These are phyloP conservation scores for Plemyria rubiginata DNA, from an alignment of 2,888 invertebrate genomes.

Conservation along the genomic window DNA sequence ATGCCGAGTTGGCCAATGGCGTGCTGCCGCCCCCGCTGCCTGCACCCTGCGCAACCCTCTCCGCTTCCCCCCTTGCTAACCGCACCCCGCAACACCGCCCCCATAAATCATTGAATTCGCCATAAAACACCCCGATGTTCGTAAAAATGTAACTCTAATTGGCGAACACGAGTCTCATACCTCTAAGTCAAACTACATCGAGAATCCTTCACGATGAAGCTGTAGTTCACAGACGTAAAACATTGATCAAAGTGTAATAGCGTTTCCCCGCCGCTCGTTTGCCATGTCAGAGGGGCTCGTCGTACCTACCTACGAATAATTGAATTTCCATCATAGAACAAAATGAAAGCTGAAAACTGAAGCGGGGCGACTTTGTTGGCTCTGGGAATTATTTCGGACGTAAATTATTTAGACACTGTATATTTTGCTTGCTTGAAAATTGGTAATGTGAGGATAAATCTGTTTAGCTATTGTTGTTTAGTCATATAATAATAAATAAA, in stretches of 20 bases:
- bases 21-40: constrained; percentile 73
- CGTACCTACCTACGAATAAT: constrained; percentile 68
- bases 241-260: constrained; percentile 77
- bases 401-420: constrained; percentile 79
- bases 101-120: constrained; percentile 84
- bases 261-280: constrained; percentile 65
- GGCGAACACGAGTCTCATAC: constrained; percentile 77
- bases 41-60: constrained; percentile 76
- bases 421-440: constrained; percentile 61
- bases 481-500: not conserved
- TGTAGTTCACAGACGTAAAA: constrained; percentile 70
- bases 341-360: constrained; percentile 83
- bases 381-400: constrained; percentile 79
- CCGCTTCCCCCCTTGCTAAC: constrained; percentile 62
- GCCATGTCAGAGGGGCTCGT: constrained; percentile 63
- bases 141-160: constrained; percentile 84
- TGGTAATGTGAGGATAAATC: constrained; percentile 56
- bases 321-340: constrained; percentile 83
- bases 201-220: constrained; percentile 58
- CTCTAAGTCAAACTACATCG: constrained; percentile 70
- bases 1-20: constrained; percentile 83
- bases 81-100: constrained; percentile 79
- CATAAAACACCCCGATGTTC: constrained; percentile 83
- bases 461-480: not conserved
- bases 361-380: constrained; percentile 78